Base-by-base conservation (phyloP, 2,888 invertebrate species). In the Apotomis betuletana region DNA sequence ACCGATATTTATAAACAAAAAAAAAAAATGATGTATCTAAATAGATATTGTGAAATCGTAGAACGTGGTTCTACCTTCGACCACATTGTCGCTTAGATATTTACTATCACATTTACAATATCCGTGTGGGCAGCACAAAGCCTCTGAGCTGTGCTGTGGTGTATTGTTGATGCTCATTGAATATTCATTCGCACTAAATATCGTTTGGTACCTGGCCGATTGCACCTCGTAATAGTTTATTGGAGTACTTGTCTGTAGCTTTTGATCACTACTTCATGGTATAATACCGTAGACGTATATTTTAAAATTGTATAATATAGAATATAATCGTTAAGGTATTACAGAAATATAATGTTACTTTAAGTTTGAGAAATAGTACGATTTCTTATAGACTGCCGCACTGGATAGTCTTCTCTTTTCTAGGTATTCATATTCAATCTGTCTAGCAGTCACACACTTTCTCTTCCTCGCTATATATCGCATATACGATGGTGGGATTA, bases 51-150 rank as follows among this genome's bases (percentile, higher is more conserved):
- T 49, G 49, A 49, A 8, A 49, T 49, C 10, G 49, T 41, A 41
- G 0, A 49, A 6, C 12, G 8, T 38, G 38, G 5, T 27, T 46
- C 57, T 57, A n/a, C 57, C 65, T 57, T n/a, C 46, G 44, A 46
- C 27, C 65, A 65, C 5, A 62, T 27, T 10, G 54, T 57, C 9
- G 65, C 65, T 65, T n/a, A 44, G 55, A 46, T 65, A 65, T 65
- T 65, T 57, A 57, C 27, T 65, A 55, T 57, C 27, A 57, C 57
- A 52, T 58, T 13, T 64, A 61, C 55, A n/a, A 51, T 60, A 12
- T 27, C n/a, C 55, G 55, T 81, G 90, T 90, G 83, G 90, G 90
- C 74, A 78, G 85, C 86, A 90, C 89, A 90, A 89, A 88, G 78
- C 41, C 41, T 27, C 27, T 41, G 41, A 41, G 79, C 75, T 72